Conservation (phyloP, 2,113 vertebrate genomes). For the Clarias magur region DNA sequence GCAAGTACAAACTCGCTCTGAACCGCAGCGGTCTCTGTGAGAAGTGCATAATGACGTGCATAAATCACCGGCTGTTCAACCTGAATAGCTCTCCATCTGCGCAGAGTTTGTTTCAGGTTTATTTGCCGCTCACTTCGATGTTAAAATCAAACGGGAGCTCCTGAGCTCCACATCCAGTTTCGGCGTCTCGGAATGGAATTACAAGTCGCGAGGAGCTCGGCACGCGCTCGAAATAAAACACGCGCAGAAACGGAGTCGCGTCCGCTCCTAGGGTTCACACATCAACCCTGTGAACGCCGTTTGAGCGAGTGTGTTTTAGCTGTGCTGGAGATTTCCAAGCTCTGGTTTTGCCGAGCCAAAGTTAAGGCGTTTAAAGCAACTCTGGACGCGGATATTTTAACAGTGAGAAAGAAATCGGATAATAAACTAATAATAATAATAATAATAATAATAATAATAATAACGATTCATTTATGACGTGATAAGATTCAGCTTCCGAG, state of each 20-base stretch:
- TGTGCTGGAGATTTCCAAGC: background rate
- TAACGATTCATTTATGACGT: background rate
- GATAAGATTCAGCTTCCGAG: no score
- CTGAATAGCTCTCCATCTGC: conserved; percentile 45
- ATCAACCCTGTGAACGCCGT: background rate
- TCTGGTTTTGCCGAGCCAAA: background rate
- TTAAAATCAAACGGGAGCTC: conserved; percentile 47
- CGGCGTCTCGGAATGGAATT: conserved; percentile 58
- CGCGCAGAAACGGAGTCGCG: conserved; percentile 55
- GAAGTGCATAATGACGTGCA: conserved; percentile 57
- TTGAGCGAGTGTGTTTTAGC: background rate
- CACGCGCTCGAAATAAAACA: conserved; percentile 71
- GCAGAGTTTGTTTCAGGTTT: conserved; percentile 44
- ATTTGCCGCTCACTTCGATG: conserved; percentile 62
- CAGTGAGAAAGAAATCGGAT: background rate
- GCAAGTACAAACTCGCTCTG: conserved; percentile 46
- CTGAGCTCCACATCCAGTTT: conserved; percentile 46
- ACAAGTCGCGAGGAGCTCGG: conserved; percentile 64
- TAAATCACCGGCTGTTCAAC: conserved; percentile 58
- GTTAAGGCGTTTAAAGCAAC: background rate
- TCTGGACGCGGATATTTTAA: background rate
- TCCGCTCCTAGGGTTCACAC: background rate
- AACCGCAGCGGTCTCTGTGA: conserved; percentile 51
- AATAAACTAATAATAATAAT: background rate
- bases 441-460: background rate